Evolutionary conservation across 2,888 invertebrate species (phyloP).

Genomic region (Tanypteryx hageni): DNA sequence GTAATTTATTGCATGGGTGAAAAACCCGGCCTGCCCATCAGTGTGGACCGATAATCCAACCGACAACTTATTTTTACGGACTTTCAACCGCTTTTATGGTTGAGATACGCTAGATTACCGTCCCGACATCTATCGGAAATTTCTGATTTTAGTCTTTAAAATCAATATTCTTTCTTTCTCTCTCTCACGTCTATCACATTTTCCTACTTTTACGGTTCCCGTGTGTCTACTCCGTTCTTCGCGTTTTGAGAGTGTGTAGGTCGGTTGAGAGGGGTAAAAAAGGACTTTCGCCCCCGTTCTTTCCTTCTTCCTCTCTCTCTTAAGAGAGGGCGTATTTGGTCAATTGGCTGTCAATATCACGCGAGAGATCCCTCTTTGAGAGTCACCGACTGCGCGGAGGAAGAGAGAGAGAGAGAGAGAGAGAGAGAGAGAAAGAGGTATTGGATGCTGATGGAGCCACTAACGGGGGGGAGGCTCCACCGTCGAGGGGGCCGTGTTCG

Average conservation of each 20-base stretch:
- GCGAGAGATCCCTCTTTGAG: neutral
- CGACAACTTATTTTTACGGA: no score
- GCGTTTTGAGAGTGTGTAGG: neutral
- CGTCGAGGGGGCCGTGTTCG: neutral
- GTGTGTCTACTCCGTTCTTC: neutral
- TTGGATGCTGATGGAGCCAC: neutral
- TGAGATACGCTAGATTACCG: no score
- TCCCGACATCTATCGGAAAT: no score
- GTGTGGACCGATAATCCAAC: no score
- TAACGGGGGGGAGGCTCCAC: neutral
- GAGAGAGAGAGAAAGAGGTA: no score
- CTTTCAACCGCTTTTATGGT: no score
- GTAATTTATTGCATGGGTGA: no score
- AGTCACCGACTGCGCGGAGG: neutral
- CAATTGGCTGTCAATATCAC: slow-evolving; percentile 46
- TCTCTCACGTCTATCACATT: neutral
- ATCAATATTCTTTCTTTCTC: no score
- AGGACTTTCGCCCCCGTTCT: neutral
- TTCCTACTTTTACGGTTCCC: neutral
- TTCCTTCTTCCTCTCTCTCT: neutral
- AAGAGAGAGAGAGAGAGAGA: no score
- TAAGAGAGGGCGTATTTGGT: slow-evolving; percentile 13
- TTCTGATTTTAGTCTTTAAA: no score
- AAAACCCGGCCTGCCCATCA: no score
- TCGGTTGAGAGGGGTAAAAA: neutral